Base-by-base conservation (phyloP, 1,140 invertebrate species). In the Lerema accius region DNA sequence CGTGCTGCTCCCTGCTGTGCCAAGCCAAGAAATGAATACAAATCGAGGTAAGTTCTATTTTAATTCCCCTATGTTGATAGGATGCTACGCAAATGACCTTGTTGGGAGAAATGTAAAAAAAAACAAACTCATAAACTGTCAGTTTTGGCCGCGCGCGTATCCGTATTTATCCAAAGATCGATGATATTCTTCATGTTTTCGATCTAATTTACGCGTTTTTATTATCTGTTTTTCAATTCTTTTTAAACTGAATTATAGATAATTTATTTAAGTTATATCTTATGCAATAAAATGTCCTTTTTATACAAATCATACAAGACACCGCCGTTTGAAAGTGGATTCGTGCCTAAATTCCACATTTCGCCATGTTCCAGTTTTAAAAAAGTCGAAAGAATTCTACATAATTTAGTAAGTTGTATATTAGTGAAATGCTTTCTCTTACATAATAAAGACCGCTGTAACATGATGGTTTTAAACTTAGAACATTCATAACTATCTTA, bases 41-140 rank as follows among this genome's bases (percentile, higher is more conserved):
- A 69, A 75, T 75, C 84, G 76, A 80, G 87, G 86, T 89, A 71
- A 80, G 86, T 90, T 69, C 78, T 79, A 80, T 90, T 90, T 88
- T 77, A 67, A 84, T 77, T 69, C 51, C 61, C 59, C 62, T 68
- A 64, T 63, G 61, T 65, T 58, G 69, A 67, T 69, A 68, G 72
- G 62, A 68, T 63, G 26, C 48, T 63, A 65, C 32, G 65, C 59
- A 14, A 28, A 13, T 69, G 85, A 76, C 85, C 84, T 86, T 81
- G 76, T 42, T 32, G 28, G 37, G 49, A 56, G 68, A 76, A 16
- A 14, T 17, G 62, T 63, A 50, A 75, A 70, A 71, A 74, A 70
- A 81, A 67, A 68, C 46, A 9, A 62, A 60, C 45, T 13, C 15
- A 42, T n/a, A 46, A 75, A 65, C 70, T 81, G 81, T 77, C 78